phyloP scores from a whole-genome alignment of 2,113 vertebrate species.

The Lutjanus erythropterus region DNA sequence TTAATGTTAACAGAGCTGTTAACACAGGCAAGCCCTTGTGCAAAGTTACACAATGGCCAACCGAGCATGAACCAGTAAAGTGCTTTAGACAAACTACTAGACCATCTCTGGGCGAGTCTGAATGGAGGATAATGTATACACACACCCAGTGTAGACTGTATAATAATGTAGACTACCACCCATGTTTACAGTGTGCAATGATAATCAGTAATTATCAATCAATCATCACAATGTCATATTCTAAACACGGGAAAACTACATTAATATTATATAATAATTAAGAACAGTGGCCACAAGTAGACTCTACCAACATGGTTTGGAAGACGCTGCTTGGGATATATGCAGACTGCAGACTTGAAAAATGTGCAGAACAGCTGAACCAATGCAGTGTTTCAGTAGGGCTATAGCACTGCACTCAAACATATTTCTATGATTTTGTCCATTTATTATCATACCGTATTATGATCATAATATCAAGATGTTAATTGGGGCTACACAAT shows the following conservation, averaged over 20 bases:
- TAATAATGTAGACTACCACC: not conserved
- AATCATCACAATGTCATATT: slow-evolving; percentile 10
- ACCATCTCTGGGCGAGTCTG: slow-evolving; percentile 20
- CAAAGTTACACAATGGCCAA: slow-evolving; percentile 59
- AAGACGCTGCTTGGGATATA: not conserved
- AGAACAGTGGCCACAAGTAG: not conserved
- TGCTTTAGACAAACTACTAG: slow-evolving; percentile 43
- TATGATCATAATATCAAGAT: too few relatives aligned
- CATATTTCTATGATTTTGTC: not conserved
- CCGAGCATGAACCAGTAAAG: slow-evolving; percentile 39
- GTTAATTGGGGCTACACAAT: too few relatives aligned
- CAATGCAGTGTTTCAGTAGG: not conserved
- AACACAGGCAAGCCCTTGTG: slow-evolving; percentile 46
- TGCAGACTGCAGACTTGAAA: not conserved
- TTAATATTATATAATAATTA: not conserved
- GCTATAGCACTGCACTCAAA: not conserved
- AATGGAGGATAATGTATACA: slow-evolving; percentile 4
- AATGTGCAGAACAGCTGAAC: not conserved
- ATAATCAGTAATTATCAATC: not conserved
- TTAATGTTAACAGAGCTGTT: slow-evolving; percentile 57
- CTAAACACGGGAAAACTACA: not conserved
- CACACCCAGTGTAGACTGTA: not conserved
- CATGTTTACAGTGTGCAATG: not conserved
- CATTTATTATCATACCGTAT: not conserved
- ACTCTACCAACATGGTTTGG: not conserved